Evolutionary conservation across 1,140 invertebrate genomes (phyloP), one percentile per base, ranked within the genome.

Genomic region (Camponotus pennsylvanicus): DNA sequence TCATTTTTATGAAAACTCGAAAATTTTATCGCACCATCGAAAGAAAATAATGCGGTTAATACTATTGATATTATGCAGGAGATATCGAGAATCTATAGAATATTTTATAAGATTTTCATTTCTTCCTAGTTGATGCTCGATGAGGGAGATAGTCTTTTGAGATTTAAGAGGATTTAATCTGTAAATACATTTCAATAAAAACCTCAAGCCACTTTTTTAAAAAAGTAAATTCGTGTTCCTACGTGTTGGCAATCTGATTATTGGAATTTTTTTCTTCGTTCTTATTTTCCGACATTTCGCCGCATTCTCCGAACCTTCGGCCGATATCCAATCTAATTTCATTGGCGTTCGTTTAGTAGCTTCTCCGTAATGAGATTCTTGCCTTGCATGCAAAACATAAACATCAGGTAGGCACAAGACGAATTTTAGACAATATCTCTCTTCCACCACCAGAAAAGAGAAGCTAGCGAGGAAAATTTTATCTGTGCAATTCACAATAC

Each of bases 281-380:
- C 8, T 64, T 45, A 13, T 49, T 3, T 13, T 42, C 18, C 18
- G 45, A 49, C 52, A 6, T 67, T 37, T 42, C 9, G 18, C 8
- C 15, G 32, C 21, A 11, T 9, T 78, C 11, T 27, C 45, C 21
- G n/a, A 69, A 82, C 6, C 73, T 77, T 27, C 21, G 37, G 9
- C 37, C 52, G 52, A 79, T 73, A 75, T 73, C 67, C 57, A 89
- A 89, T 88, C 61, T 32, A 79, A 79, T 88, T 67, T 59, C 63
- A 45, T 63, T 55, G n/a, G 9, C 49, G 63, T 83, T 76, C 66
- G 45, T 59, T 83, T 63, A 32, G 15, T 59, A 57, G 67, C 61
- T 61, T 13, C 13, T 27, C 15, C 55, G 55, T 88, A 79, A 89
- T 55, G 86, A 89, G 80, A 45, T 88, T 70, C 52, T 69, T 27